Base-by-base conservation (phyloP, 2,113 vertebrate species). In the Phaethornis superciliosus region DNA sequence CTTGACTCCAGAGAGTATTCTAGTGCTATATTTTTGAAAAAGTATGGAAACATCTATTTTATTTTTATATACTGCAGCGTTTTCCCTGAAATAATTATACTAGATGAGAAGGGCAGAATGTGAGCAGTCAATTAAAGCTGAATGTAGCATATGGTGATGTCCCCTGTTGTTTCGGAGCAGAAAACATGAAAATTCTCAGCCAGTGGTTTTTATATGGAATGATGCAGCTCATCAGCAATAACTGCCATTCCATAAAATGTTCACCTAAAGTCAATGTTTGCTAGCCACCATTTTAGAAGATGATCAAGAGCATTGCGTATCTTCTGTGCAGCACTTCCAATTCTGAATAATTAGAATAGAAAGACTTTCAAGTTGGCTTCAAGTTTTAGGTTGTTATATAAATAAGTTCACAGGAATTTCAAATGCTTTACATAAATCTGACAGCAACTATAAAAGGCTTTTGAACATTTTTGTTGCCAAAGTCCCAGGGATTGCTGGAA, bases 371-470 rank as follows among this genome's bases (percentile, higher is more conserved):
- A 98, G 96, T 97, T 95, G 30, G 96, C 90, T 97, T 97, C 97
- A 97, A 97, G 96, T 96, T 98, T 97, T 96, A 97, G 96, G 95
- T 98, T 98, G 97, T 98, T 98, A 98, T 97, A 98, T 98, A 98
- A 98, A 98, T 98, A 98, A 97, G 97, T 98, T 98, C 97, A 97
- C 90, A 98, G 95, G 96, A 97, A 97, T 97, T 93, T 96, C 97
- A 98, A 96, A 97, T 96, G 97, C 97, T 97, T 97, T 98, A 98
- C 97, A 97, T 95, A 98, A 98, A 98, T 98, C 96, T 98, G 98
- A 98, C 98, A 98, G 97, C 97, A 97, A 95, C 97, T 97, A 97
- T 98, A 98, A 98, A 98, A 98, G 97, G 97, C 97, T 97, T 98
- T 98, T 98, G 98, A 98, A 98, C 97, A 97, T 98, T 98, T 97